Base-by-base conservation (phyloP, 2,113 vertebrate genomes). In the Jacana jacana region DNA sequence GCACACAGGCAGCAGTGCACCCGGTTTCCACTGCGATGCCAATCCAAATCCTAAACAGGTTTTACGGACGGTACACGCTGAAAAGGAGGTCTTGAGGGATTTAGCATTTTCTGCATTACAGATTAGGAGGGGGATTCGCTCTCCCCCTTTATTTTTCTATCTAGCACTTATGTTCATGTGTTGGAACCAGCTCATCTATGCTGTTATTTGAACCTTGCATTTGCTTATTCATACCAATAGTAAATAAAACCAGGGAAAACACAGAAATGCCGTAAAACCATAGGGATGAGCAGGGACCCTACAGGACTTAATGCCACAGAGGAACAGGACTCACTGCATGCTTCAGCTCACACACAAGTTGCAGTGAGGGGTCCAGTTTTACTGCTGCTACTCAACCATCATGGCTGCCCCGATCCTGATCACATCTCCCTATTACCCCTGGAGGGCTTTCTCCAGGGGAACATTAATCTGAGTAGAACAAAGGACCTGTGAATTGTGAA, bases 31-130 rank as follows among this genome's bases (percentile, higher is more conserved):
- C 52, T 9, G 35, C 2, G 35, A 54, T 72, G 93, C 73, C 13
- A 51, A 88, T 71, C 91, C 94, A 55, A 92, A 93, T 70, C 95
- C 73, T 60, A 89, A 89, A 71, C 88, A 51, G 84, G 54, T 75
- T 95, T 94, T 84, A 55, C 6, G 60, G 69, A 89, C 1, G 5
- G 81, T 65, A 52, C 31, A 10, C 2, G 16, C 77, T 17, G 70
- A 80, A 93, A 94, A 71, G n/a, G 33, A 73, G 66, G 28, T 48
- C 93, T 89, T 46, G 64, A 49, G 33, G 57, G 85, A 94, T 86
- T 93, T 61, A 64, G 81, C 37, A 23, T 91, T 94, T 91, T 84
- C 86, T 84, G 73, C 76, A 77, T 84, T 86, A 86, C 6, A 8
- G 66, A 91, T 55, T 70, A 88, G 73, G 75, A 72, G 70, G 31